Evolutionary conservation across 2,113 vertebrate genomes (phyloP).

Genomic region (Myiozetetes cayanensis): DNA sequence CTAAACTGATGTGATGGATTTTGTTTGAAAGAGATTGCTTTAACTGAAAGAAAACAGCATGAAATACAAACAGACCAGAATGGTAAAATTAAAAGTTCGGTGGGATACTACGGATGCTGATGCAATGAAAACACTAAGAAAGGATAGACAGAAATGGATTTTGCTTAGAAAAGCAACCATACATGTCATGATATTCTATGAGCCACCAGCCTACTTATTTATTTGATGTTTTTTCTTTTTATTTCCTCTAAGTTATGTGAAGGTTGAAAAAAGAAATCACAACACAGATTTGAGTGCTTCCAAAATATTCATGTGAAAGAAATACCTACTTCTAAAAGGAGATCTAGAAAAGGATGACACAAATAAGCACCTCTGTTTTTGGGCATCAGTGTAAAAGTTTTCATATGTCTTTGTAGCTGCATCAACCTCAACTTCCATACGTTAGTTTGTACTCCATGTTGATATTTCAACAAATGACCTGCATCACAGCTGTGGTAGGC

Average conservation of each 20-base stretch:
- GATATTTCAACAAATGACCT: constrained; percentile 49
- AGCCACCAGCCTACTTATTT: neutral
- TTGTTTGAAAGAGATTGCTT: neutral
- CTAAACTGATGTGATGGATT: neutral
- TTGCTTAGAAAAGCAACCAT: neutral
- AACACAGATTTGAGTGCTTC: neutral
- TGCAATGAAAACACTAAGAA: neutral
- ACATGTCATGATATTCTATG: neutral
- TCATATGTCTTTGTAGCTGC: neutral
- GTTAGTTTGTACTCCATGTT: neutral
- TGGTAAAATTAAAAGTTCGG: neutral
- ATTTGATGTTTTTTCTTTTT: neutral
- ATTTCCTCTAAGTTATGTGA: neutral
- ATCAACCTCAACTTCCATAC: neutral
- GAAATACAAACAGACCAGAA: neutral
- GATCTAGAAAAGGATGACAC: neutral
- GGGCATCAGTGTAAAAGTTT: neutral
- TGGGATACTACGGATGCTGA: neutral
- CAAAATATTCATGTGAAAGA: neutral
- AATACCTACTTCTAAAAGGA: neutral
- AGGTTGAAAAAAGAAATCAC: neutral
- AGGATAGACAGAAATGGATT: neutral
- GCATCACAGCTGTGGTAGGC: constrained; percentile 34
- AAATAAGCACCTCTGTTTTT: neutral
- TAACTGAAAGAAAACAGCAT: neutral